A percentile compares a stretch with the other conserved stretches of the same genome.
phyloP scores from a whole-genome alignment of 2,888 invertebrate species.

The Steinernema carpocapsae region DNA sequence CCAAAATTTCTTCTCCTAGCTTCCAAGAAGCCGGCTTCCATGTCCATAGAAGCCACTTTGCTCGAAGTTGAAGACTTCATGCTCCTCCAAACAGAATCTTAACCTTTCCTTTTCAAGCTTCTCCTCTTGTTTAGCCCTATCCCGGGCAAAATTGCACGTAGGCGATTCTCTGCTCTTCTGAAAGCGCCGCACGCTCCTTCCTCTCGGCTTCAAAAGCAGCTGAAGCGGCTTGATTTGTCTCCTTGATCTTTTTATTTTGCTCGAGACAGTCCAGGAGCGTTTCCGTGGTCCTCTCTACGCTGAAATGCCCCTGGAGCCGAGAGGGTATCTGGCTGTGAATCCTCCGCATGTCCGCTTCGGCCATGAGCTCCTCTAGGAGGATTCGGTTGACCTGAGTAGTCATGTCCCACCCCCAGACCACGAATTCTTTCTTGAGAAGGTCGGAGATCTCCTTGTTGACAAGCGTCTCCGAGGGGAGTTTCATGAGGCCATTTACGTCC shows the following conservation, averaged over 20 bases:
- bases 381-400: neutral
- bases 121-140: neutral
- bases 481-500: neutral
- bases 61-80: no score
- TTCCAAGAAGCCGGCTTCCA: no score
- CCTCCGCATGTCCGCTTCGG: slow-evolving; percentile 4
- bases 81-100: no score
- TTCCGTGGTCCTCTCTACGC: neutral
- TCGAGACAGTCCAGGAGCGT: neutral
- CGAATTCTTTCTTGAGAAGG: neutral
- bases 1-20: no score
- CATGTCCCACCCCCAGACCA: slow-evolving; percentile 17
- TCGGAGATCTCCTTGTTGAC: neutral
- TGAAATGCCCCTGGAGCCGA: neutral
- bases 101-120: neutral
- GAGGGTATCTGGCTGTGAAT: neutral
- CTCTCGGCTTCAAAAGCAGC: neutral
- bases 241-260: neutral
- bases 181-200: neutral
- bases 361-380: neutral
- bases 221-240: neutral
- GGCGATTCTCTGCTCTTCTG: neutral
- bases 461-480: neutral
- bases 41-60: no score
- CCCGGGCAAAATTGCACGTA: no score